These are phyloP conservation scores for Agrilus planipennis DNA, from an alignment of 1,140 invertebrate species.

Conservation along the genomic window DNA sequence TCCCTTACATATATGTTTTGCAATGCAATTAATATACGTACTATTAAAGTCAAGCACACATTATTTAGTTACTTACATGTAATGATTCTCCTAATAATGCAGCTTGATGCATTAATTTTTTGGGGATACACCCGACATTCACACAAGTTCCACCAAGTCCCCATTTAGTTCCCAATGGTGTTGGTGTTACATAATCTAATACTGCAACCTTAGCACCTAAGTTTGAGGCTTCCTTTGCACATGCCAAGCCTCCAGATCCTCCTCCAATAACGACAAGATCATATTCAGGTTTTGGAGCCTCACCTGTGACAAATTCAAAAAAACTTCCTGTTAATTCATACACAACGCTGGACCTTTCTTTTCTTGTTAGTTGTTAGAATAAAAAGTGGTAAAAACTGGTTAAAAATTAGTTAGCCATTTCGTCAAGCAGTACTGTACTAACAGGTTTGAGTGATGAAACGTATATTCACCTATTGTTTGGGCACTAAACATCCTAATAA, in stretches of 20 bases:
- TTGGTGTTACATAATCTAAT: slow-evolving; percentile 83
- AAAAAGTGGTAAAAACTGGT: too few species aligned
- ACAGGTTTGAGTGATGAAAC: too few species aligned
- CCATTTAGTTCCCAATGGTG: slow-evolving; percentile 76
- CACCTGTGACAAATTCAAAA: too few species aligned
- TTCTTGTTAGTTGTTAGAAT: too few species aligned
- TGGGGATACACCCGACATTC: slow-evolving; percentile 96
- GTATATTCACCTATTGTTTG: too few species aligned
- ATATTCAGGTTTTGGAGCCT: slow-evolving; percentile 45
- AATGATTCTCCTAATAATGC: slow-evolving; percentile 74
- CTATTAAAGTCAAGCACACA: not conserved
- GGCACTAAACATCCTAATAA: too few species aligned
- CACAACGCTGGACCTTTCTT: too few species aligned
- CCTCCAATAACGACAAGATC: slow-evolving; percentile 92
- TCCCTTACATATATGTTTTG: not conserved
- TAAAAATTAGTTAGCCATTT: too few species aligned
- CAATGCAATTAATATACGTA: not conserved
- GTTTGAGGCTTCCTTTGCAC: slow-evolving; percentile 80
- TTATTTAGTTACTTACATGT: slow-evolving; percentile 45
- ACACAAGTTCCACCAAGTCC: slow-evolving; percentile 93
- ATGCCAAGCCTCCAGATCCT: slow-evolving; percentile 87
- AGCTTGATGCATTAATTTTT: slow-evolving; percentile 95
- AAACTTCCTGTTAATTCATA: too few species aligned
- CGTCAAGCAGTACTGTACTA: too few species aligned
- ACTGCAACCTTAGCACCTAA: slow-evolving; percentile 86